Percentiles rank a stretch among this genome's conserved stretches.
Conservation (phyloP, 2,888 invertebrate species). For the Trachelus troglodyta region DNA sequence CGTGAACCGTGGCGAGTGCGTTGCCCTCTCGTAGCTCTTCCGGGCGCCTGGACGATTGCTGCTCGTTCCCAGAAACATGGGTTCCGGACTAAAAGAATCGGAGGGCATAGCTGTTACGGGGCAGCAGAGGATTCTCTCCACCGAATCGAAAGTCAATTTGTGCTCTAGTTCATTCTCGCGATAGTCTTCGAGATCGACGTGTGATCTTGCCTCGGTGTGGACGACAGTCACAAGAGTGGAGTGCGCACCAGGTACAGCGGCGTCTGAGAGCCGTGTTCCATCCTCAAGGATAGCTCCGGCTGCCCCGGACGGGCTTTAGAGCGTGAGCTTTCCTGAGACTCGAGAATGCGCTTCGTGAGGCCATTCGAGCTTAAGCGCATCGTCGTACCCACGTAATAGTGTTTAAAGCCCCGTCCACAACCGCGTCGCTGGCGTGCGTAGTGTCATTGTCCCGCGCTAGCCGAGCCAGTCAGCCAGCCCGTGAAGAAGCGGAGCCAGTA, state of each 20-base stretch:
- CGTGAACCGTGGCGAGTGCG: conserved; percentile 9
- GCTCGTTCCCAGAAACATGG: conserved; percentile 1
- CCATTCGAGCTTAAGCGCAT: background rate
- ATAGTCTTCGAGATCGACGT: conserved; percentile 21
- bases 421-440: background rate
- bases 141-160: conserved; percentile 48
- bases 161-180: conserved; percentile 49
- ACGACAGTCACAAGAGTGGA: background rate
- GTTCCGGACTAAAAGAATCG: background rate
- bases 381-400: background rate
- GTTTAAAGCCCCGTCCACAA: background rate
- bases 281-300: background rate
- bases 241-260: background rate
- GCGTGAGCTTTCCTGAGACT: background rate
- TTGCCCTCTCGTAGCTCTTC: conserved; percentile 7
- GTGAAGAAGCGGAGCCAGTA: background rate
- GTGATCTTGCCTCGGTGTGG: background rate
- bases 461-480: background rate
- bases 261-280: background rate
- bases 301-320: background rate
- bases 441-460: conserved; percentile 10
- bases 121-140: conserved; percentile 8
- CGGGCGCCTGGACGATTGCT: conserved; percentile 1
- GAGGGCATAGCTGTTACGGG: background rate
- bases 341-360: background rate